Evolutionary conservation across 1,140 invertebrate genomes (phyloP).

Genomic region (Drosophila ficusphila): DNA sequence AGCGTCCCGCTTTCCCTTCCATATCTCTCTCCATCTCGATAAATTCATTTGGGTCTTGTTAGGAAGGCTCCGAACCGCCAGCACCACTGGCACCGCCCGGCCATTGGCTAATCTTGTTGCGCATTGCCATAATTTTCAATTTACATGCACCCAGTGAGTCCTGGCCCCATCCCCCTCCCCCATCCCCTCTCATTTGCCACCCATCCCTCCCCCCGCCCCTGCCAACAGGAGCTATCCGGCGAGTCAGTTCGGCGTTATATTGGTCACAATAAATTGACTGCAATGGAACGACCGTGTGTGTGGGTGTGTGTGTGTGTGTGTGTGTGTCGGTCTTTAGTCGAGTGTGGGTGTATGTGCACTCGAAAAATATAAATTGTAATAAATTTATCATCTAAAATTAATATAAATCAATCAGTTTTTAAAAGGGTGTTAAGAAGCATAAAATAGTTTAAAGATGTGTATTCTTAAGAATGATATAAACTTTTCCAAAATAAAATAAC

Average conservation of each 20-base stretch:
- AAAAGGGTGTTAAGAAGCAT: no score
- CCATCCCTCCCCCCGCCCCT: neutral
- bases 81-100: constrained; percentile 8
- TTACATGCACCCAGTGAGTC: constrained; percentile 65
- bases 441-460: no score
- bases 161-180: neutral
- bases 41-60: constrained; percentile 59
- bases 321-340: constrained; percentile 17
- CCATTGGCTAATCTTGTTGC: constrained; percentile 78
- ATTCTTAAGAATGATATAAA: no score
- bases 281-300: constrained; percentile 13
- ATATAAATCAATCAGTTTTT: neutral
- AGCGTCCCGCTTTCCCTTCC: constrained; percentile 7
- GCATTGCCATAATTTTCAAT: constrained; percentile 83
- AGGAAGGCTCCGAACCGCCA: constrained; percentile 8
- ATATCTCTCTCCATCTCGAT: constrained; percentile 37
- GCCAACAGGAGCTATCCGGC: constrained; percentile 15
- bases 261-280: constrained; percentile 58
- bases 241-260: constrained; percentile 64
- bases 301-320: constrained; percentile 13
- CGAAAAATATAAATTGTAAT: neutral
- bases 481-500: no score
- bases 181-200: constrained; percentile 1
- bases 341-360: constrained; percentile 18
- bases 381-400: no score